Evolutionary conservation across 2,113 vertebrate species (phyloP).

Genomic region (Nanorana parkeri): DNA sequence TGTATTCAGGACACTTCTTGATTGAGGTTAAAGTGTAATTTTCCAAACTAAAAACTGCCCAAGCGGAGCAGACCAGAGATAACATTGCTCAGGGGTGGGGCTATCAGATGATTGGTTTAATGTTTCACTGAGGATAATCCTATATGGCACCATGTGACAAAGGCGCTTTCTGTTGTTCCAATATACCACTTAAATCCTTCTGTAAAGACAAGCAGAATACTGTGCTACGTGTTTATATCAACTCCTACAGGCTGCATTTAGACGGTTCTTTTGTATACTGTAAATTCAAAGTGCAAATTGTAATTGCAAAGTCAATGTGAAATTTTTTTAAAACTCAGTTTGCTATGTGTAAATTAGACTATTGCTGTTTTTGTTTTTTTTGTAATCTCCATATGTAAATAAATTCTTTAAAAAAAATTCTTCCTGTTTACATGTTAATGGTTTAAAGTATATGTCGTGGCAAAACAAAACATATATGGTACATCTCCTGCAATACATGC

Average conservation of each 20-base stretch:
- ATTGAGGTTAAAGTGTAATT: too few relatives aligned
- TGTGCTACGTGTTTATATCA: background rate
- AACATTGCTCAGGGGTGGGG: too few relatives aligned
- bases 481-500: background rate
- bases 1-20: too few relatives aligned
- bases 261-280: background rate
- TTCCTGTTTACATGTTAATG: background rate
- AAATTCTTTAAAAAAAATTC: slow-evolving; percentile 23
- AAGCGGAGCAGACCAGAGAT: too few relatives aligned
- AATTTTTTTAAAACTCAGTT: background rate
- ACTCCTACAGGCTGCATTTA: slow-evolving; percentile 1
- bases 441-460: too few relatives aligned
- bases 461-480: too few relatives aligned
- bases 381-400: slow-evolving; percentile 49
- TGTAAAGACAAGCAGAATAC: background rate
- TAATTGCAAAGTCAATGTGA: slow-evolving; percentile 15
- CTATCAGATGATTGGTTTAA: too few relatives aligned
- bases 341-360: slow-evolving; percentile 28
- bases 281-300: slow-evolving; percentile 33
- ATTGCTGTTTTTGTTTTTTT: slow-evolving; percentile 9
- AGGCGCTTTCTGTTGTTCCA: too few relatives aligned
- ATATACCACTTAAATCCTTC: background rate
- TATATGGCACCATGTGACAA: too few relatives aligned
- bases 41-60: too few relatives aligned
- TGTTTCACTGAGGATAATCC: too few relatives aligned